phyloP scores from a whole-genome alignment of 2,888 invertebrate genomes.

The Apodemia duryi region DNA sequence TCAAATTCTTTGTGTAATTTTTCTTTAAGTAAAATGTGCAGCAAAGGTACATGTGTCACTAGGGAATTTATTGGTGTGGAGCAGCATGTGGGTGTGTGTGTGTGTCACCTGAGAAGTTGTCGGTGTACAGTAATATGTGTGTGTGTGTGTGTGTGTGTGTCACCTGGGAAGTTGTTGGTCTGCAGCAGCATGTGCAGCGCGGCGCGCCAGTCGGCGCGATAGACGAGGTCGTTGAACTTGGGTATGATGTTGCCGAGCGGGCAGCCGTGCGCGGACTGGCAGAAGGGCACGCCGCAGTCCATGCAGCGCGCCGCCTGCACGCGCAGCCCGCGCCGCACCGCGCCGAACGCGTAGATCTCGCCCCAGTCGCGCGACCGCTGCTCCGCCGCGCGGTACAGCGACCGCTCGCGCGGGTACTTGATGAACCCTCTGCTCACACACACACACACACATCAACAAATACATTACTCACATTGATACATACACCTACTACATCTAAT shows the following conservation, averaged over 20 bases:
- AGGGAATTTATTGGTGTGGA: no score
- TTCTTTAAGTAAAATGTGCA: no score
- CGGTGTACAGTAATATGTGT: conserved; percentile 90
- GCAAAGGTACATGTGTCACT: no score
- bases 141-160: neutral
- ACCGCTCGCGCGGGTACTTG: conserved; percentile 94
- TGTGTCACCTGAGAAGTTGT: conserved; percentile 91
- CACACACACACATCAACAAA: no score
- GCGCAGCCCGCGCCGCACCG: conserved; percentile 92
- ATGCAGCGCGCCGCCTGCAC: conserved; percentile 97
- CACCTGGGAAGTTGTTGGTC: conserved; percentile 98
- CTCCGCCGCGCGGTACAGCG: conserved; percentile 90
- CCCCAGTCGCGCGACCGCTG: conserved; percentile 96
- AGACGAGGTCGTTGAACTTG: conserved; percentile 99
- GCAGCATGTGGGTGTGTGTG: neutral
- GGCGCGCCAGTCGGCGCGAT: conserved; percentile 95
- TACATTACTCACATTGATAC: neutral
- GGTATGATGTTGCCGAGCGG: conserved; percentile 99
- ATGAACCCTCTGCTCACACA: conserved; percentile 89
- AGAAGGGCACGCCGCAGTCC: conserved; percentile 99
- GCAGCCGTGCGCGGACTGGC: conserved; percentile 90
- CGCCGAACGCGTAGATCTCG: conserved; percentile 94
- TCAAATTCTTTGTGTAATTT: no score
- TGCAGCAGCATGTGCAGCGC: conserved; percentile 95
- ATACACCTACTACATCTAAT: neutral